Conservation (phyloP, 2,797 vertebrate genomes). For the Morelia viridis region DNA sequence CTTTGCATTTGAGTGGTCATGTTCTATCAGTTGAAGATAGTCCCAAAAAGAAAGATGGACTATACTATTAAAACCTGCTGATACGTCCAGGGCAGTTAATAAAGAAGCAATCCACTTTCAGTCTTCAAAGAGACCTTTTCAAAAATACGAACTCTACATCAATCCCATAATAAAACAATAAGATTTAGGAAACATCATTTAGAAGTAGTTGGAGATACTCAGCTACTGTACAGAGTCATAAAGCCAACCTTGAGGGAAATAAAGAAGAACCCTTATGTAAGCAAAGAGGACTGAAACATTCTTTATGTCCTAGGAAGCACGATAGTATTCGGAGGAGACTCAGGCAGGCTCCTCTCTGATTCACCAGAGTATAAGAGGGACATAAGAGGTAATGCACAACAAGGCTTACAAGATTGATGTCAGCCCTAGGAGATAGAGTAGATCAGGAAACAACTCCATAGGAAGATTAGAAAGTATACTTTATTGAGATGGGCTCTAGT, state of each 20-base stretch:
- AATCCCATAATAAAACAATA: background rate
- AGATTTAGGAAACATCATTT: background rate
- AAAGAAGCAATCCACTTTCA: background rate
- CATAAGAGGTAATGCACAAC: background rate
- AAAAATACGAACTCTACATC: background rate
- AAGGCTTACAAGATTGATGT: background rate
- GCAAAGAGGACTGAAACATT: background rate
- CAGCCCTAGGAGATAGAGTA: background rate
- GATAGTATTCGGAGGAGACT: background rate
- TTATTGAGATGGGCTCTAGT: background rate
- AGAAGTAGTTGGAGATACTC: background rate
- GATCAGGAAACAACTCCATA: background rate
- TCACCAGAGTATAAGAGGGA: background rate
- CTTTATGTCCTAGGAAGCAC: background rate
- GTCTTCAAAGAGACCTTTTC: background rate
- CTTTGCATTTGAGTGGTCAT: background rate
- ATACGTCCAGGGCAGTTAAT: background rate
- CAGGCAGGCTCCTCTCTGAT: background rate
- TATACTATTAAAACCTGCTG: background rate
- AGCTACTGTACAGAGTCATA: background rate
- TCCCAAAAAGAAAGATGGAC: background rate
- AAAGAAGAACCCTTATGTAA: background rate
- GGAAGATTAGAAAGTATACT: background rate
- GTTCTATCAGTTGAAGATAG: background rate
- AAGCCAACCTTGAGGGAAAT: background rate